Percentiles rank a stretch among this genome's conserved stretches.
Evolutionary conservation across 2,797 vertebrate species (phyloP).

Genomic region (Channallabes apus): DNA sequence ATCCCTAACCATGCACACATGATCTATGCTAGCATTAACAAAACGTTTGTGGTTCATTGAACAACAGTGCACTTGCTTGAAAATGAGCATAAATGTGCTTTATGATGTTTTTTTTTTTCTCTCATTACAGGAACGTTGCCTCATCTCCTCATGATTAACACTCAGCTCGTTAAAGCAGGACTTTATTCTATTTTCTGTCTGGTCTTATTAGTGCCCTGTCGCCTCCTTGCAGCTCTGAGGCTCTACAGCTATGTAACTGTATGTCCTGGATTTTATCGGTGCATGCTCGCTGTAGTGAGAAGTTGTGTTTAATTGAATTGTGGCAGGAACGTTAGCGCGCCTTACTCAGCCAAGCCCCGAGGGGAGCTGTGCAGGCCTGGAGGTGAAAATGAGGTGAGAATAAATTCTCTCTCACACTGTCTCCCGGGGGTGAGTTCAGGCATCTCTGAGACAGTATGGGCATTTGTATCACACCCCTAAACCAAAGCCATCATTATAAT

Average conservation of each 20-base stretch:
- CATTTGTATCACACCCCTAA: not conserved
- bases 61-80: not conserved
- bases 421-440: constrained; percentile 22
- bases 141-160: not conserved
- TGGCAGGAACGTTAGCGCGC: constrained; percentile 2
- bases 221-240: not conserved
- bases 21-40: not conserved
- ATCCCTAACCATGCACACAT: not conserved
- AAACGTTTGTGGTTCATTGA: not conserved
- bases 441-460: not conserved
- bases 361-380: constrained; percentile 27
- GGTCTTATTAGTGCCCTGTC: not conserved
- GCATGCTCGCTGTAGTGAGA: constrained; percentile 24
- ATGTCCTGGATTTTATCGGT: constrained; percentile 35
- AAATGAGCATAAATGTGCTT: not conserved
- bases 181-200: not conserved
- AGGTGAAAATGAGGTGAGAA: constrained; percentile 56
- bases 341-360: constrained; percentile 29
- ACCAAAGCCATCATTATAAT: not conserved
- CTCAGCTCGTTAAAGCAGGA: constrained; percentile 1
- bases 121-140: not conserved
- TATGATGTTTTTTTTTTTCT: not conserved
- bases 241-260: constrained; percentile 31
- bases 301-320: constrained; percentile 46
- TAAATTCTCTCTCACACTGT: constrained; percentile 16